phyloP scores from a whole-genome alignment of 2,888 invertebrate species.

The Fissipunctia ypsillon region DNA sequence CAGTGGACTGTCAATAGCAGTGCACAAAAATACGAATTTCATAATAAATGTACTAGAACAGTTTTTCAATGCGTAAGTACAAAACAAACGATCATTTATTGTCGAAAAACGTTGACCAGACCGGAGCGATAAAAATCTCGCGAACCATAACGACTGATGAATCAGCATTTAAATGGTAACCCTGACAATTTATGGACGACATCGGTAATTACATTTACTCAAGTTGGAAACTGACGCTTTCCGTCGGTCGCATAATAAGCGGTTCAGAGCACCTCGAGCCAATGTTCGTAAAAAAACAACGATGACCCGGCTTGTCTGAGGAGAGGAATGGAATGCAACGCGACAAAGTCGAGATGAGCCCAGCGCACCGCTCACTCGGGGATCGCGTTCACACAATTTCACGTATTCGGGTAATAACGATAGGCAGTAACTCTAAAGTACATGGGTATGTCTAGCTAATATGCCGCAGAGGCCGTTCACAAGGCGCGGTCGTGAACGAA shows the following conservation, averaged over 20 bases:
- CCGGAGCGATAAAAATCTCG: slow-evolving; percentile 73
- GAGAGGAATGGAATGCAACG: slow-evolving; percentile 73
- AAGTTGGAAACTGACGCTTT: slow-evolving; percentile 75
- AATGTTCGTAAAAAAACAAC: slow-evolving; percentile 77
- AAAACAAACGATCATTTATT: slow-evolving; percentile 58
- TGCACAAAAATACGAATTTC: not conserved
- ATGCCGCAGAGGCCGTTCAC: slow-evolving; percentile 79
- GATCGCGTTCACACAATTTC: slow-evolving; percentile 74
- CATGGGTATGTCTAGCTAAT: slow-evolving; percentile 79
- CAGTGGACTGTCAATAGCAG: not conserved
- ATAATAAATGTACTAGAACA: slow-evolving; percentile 17
- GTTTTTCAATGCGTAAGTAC: slow-evolving; percentile 48
- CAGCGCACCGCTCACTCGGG: slow-evolving; percentile 68
- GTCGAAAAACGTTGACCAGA: slow-evolving; percentile 69
- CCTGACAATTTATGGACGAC: slow-evolving; percentile 67
- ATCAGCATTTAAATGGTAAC: slow-evolving; percentile 80
- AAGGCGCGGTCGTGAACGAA: slow-evolving; percentile 84
- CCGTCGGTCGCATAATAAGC: slow-evolving; percentile 78
- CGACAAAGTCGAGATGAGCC: slow-evolving; percentile 85
- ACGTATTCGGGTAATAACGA: slow-evolving; percentile 81
- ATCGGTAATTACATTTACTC: slow-evolving; percentile 72
- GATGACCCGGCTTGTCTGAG: slow-evolving; percentile 83
- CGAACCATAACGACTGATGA: slow-evolving; percentile 77
- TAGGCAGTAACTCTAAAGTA: slow-evolving; percentile 78
- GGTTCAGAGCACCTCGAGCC: slow-evolving; percentile 74